Percentiles rank a stretch among this genome's conserved stretches.
Conservation (phyloP, 2,797 vertebrate species). For the Balearica regulorum region DNA sequence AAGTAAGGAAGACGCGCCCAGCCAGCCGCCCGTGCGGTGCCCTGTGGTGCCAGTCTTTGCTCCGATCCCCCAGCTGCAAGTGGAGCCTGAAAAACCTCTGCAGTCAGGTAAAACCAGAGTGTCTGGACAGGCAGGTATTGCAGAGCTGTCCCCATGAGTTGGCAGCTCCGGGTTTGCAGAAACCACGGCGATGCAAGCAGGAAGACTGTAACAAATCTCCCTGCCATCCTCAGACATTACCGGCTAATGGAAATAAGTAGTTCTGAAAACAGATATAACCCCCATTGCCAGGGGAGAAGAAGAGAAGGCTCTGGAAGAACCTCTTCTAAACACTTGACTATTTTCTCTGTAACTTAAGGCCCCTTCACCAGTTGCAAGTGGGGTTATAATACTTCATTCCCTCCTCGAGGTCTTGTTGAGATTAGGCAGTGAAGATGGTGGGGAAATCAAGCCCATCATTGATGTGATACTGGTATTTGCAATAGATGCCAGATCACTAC, state of each 20-base stretch:
- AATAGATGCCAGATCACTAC: not conserved
- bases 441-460: not conserved
- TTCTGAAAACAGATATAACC: not conserved
- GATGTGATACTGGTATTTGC: not conserved
- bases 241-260: not conserved
- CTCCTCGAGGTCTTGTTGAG: not conserved
- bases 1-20: not conserved
- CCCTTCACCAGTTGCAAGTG: fast-evolving
- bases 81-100: not conserved
- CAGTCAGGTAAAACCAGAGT: not conserved
- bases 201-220: not conserved
- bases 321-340: not conserved
- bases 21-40: fast-evolving
- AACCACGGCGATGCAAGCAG: not conserved
- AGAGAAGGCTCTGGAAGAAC: not conserved
- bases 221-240: not conserved
- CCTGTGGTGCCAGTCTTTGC: not conserved
- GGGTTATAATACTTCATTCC: not conserved
- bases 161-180: not conserved
- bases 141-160: not conserved
- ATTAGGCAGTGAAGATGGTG: not conserved
- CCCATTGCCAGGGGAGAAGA: not conserved
- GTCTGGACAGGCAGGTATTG: not conserved
- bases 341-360: not conserved
- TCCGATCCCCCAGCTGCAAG: not conserved